phyloP scores from a whole-genome alignment of 2,888 invertebrate species.

The Ceraclea dissimilis region DNA sequence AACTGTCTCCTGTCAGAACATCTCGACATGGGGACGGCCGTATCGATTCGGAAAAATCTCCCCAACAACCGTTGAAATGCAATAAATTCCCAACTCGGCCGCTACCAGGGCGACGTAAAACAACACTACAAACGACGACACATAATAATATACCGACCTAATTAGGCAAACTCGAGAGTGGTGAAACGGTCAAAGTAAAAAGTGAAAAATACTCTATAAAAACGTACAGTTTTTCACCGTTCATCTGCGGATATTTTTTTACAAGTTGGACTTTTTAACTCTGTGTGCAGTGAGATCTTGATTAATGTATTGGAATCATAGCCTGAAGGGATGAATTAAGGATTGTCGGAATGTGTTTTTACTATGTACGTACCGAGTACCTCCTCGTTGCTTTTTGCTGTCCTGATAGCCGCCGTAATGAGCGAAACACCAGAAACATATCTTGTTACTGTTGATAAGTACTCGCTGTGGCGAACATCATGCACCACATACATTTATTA shows the following conservation, averaged over 20 bases:
- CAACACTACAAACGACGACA: neutral
- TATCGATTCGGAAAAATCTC: conserved; percentile 11
- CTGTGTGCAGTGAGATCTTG: neutral
- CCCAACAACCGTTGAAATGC: conserved; percentile 4
- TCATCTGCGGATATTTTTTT: no score
- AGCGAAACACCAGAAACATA: conserved; percentile 12
- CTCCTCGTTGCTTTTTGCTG: no score
- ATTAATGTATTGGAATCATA: conserved; percentile 1
- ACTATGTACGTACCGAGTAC: conserved; percentile 4
- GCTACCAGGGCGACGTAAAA: conserved; percentile 13
- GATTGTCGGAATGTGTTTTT: conserved; percentile 13
- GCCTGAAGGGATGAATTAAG: conserved; percentile 7
- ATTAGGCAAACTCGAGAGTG: neutral
- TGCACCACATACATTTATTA: neutral
- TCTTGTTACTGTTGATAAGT: conserved; percentile 19
- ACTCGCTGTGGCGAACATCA: neutral
- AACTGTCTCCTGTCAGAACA: conserved; percentile 3
- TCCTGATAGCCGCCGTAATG: conserved; percentile 17
- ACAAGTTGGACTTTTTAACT: no score
- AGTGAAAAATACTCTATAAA: no score
- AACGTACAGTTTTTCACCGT: no score
- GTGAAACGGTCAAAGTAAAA: no score
- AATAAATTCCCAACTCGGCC: conserved; percentile 7
- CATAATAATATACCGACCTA: conserved; percentile 1
- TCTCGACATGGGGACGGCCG: conserved; percentile 1